phyloP scores from a whole-genome alignment of 2,113 vertebrate species.

The Micronycteris hirsuta region DNA sequence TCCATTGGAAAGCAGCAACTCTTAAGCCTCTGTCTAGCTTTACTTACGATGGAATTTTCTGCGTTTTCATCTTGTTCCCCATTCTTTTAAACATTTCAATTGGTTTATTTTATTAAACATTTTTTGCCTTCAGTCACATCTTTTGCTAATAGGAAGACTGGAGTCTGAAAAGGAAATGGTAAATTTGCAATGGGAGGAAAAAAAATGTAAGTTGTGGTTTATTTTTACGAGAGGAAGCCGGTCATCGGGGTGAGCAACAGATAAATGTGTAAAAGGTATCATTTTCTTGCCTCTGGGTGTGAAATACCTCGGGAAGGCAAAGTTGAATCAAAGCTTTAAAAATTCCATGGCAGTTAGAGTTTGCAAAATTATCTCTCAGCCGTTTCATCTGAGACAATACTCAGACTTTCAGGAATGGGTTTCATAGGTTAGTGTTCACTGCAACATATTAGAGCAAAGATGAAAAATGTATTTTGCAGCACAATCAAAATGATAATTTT shows the following conservation, averaged over 20 bases:
- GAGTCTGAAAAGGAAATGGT: slow-evolving; percentile 7
- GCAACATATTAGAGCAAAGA: slow-evolving; percentile 38
- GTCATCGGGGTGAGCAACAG: background rate
- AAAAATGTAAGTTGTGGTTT: background rate
- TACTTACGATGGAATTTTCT: background rate
- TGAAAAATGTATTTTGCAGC: slow-evolving; percentile 54
- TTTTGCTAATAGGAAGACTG: background rate
- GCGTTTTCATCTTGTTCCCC: background rate
- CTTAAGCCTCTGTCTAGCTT: background rate
- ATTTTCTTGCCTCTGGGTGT: slow-evolving; percentile 41
- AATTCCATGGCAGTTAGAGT: background rate
- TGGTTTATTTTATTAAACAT: background rate
- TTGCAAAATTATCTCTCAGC: slow-evolving; percentile 48
- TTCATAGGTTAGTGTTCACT: slow-evolving; percentile 55
- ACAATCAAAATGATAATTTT: slow-evolving; percentile 72
- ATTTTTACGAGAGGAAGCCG: slow-evolving; percentile 2
- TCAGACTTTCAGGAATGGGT: slow-evolving; percentile 33
- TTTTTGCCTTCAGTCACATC: background rate
- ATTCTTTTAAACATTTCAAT: background rate
- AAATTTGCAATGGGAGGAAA: background rate
- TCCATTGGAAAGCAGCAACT: background rate
- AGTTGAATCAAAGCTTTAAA: slow-evolving; percentile 42
- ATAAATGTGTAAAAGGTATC: slow-evolving; percentile 37
- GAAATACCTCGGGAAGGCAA: slow-evolving; percentile 41
- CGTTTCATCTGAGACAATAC: slow-evolving; percentile 37